phyloP scores from a whole-genome alignment of 2,888 invertebrate species.

The Hedychridium roseum region DNA sequence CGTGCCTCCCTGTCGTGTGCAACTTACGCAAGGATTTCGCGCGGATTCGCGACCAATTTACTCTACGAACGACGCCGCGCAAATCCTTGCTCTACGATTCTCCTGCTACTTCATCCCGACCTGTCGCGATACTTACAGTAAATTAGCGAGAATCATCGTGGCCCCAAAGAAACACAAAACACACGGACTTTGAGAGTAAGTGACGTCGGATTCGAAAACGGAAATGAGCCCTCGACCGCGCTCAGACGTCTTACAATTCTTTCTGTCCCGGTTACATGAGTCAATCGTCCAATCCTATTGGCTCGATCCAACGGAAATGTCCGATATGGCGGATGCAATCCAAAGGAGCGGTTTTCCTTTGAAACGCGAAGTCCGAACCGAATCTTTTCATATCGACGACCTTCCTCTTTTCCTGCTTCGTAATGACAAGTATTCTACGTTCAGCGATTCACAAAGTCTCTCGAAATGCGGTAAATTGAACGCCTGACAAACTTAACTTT shows the following conservation, averaged over 20 bases:
- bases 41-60: conserved; percentile 45
- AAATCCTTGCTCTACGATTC: conserved; percentile 16
- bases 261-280: conserved; percentile 21
- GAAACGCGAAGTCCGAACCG: no score
- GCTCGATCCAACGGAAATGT: neutral
- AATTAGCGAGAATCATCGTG: conserved; percentile 59
- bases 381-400: no score
- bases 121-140: conserved; percentile 51
- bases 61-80: conserved; percentile 43
- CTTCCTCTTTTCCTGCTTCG: no score
- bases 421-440: no score
- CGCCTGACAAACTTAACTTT: no score
- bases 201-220: conserved; percentile 58
- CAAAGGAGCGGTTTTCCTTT: conserved; percentile 16
- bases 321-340: conserved; percentile 21
- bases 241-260: conserved; percentile 27
- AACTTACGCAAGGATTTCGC: conserved; percentile 43
- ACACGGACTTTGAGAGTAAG: conserved; percentile 55
- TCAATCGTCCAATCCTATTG: conserved; percentile 15
- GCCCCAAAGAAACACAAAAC: conserved; percentile 58
- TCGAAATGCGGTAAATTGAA: no score
- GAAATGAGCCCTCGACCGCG: conserved; percentile 50
- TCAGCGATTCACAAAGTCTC: no score
- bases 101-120: neutral
- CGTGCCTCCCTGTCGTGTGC: conserved; percentile 16